These are phyloP conservation scores for Gallinago jamesoni DNA, from an alignment of 2,113 vertebrate genomes.

Conservation along the genomic window DNA sequence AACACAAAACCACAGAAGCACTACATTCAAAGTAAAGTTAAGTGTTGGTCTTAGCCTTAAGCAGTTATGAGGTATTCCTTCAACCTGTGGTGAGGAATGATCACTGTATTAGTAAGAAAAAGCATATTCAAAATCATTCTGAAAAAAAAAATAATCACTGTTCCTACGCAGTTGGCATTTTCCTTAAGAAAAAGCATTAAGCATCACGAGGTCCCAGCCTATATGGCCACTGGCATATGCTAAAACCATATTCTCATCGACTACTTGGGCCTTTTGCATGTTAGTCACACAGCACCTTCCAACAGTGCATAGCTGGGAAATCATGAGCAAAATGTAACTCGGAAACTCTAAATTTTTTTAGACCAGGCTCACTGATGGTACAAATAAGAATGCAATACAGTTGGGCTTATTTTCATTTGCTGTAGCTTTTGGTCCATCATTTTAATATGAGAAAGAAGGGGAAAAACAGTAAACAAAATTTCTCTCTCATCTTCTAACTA, in stretches of 20 bases:
- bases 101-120: not conserved
- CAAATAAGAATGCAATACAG: not conserved
- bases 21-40: conserved; percentile 38
- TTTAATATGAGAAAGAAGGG: not conserved
- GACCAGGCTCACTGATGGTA: not conserved
- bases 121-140: not conserved
- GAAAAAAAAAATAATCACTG: not conserved
- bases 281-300: not conserved
- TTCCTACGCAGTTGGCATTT: conserved; percentile 1
- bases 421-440: not conserved
- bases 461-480: not conserved
- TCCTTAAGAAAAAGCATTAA: conserved; percentile 1
- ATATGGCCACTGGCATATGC: not conserved
- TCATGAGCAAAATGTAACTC: not conserved
- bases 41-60: conserved; percentile 26
- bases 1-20: conserved; percentile 46
- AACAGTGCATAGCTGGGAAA: not conserved
- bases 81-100: conserved; percentile 26
- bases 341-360: not conserved
- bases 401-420: not conserved
- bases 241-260: not conserved
- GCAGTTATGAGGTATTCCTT: conserved; percentile 51
- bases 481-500: not conserved
- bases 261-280: not conserved
- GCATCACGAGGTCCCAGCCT: conserved; percentile 5